Evolutionary conservation across 2,888 invertebrate genomes (phyloP), one percentile per base, ranked within the genome.

Genomic region (Nyleta sp.): DNA sequence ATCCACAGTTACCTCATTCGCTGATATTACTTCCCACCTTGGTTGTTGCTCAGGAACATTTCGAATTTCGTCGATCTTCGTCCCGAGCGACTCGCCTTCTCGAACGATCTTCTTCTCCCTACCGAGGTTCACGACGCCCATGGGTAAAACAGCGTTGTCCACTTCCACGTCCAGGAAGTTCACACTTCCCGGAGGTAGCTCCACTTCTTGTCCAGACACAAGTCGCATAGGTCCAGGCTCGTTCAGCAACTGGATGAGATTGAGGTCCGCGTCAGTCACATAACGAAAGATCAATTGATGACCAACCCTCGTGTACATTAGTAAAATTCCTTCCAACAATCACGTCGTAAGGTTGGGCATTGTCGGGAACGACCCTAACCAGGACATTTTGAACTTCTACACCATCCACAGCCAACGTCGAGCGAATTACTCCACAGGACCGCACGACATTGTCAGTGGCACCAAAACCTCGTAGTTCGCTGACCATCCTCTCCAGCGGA

Each of bases 341-440:
- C 2, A 20, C 44, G 6, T 60, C 60, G 10, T 11, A 53, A 0
- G 33, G 8, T 42, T 60, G 71, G 0, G 35, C 60, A 22, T 42
- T 11, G n/a, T 71, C 62, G 2, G 53, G 71, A 2, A 71, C 53
- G 1, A 71, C 13, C 2, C 60, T 38, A 0, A 62, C 2, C 3
- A 17, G 13, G 5, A 64, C 13, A 13, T 52, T 38, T 1, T 81
- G 48, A 2, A 64, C 79, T 31, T 6, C 10, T 0, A 82, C 81
- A 24, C 67, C 75, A 40, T 83, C 81, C 11, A 81, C 57, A 11
- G 52, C 28, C 2, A 82, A 40, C 2, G 40, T 33, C 11, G 46
- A 72, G 0, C 42, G 28, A 0, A 78, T 40, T 0, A 78, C 15
- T 4, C 68, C 72, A 11, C 71, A 59, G 11, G 80, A 78, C 3